Evolutionary conservation across 2,888 invertebrate species (phyloP).

Genomic region (Acanthosepion pharaonis): DNA sequence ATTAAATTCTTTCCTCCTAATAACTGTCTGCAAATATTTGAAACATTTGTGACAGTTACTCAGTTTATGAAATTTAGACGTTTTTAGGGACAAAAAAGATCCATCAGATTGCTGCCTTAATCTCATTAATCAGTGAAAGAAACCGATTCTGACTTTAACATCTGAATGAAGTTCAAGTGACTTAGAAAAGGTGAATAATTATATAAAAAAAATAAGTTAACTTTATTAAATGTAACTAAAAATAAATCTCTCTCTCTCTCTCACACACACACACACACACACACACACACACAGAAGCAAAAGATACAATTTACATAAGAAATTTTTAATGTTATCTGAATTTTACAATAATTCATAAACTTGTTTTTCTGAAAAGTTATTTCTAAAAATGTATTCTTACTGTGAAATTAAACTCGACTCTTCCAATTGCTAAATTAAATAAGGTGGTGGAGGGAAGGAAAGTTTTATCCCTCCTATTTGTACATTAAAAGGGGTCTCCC

Average conservation of each 20-base stretch:
- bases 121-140: too few relatives aligned
- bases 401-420: neutral
- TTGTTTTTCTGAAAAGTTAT: neutral
- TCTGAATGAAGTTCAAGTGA: too few relatives aligned
- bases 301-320: too few relatives aligned
- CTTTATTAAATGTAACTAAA: too few relatives aligned
- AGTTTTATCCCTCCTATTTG: neutral
- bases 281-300: too few relatives aligned
- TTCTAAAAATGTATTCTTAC: neutral
- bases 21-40: neutral
- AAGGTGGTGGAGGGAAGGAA: neutral
- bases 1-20: neutral
- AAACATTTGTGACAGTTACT: neutral
- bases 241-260: too few relatives aligned
- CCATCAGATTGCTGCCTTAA: too few relatives aligned
- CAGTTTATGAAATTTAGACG: neutral
- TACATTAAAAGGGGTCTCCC: neutral
- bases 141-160: too few relatives aligned
- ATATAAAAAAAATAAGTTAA: too few relatives aligned
- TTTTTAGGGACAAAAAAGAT: neutral
- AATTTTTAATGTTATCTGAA: neutral
- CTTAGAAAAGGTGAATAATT: too few relatives aligned
- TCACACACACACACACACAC: too few relatives aligned
- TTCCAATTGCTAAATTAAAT: neutral
- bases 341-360: neutral